A percentile compares a stretch with the other conserved stretches of the same genome.
Evolutionary conservation across 2,113 vertebrate genomes (phyloP).

Genomic region (Uropsilus gracilis): DNA sequence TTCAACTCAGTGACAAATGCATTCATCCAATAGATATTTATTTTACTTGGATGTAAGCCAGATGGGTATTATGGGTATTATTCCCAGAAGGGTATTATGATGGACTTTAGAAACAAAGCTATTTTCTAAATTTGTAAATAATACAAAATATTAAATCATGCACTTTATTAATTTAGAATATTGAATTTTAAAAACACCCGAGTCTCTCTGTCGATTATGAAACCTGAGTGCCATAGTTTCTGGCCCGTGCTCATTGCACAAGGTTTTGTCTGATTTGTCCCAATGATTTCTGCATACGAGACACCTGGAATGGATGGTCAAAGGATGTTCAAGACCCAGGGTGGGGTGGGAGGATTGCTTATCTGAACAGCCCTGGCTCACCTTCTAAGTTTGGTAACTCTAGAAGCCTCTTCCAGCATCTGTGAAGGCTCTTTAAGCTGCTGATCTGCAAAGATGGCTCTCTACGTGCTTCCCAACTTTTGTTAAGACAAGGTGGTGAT

Average conservation of each 20-base stretch:
- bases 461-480: not conserved
- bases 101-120: not conserved
- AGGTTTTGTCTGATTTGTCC: conserved; percentile 6
- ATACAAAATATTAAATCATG: not conserved
- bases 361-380: not conserved
- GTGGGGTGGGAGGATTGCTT: not conserved
- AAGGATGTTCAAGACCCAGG: not conserved
- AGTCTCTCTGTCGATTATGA: not conserved
- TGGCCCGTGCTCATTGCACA: not conserved
- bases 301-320: not conserved
- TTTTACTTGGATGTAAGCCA: not conserved
- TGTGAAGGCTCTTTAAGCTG: not conserved
- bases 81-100: not conserved
- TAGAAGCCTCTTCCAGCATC: not conserved
- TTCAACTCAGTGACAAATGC: not conserved
- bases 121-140: not conserved
- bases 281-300: not conserved
- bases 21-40: not conserved
- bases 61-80: too few relatives aligned
- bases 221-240: not conserved
- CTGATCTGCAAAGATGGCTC: not conserved
- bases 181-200: not conserved
- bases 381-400: not conserved
- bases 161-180: not conserved
- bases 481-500: not conserved